Percentiles rank a stretch among this genome's conserved stretches.
These are phyloP conservation scores for Menidia beryllina DNA, from an alignment of 2,113 vertebrate genomes.

Conservation along the genomic window DNA sequence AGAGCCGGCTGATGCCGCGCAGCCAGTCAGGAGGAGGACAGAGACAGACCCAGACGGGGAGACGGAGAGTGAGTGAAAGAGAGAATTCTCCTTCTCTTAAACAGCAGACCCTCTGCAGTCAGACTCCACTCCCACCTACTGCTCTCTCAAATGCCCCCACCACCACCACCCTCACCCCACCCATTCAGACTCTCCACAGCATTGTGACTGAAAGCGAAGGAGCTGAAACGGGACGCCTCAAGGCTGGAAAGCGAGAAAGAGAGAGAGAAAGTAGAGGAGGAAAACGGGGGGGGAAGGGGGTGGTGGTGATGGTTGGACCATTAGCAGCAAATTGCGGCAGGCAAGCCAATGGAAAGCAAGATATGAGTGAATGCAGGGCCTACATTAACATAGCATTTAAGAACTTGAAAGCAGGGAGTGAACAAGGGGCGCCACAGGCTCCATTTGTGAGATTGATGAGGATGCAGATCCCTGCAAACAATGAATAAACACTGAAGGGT, in stretches of 20 bases:
- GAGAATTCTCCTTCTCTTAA: slow-evolving; percentile 83
- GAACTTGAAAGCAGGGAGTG: slow-evolving; percentile 58
- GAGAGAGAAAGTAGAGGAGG: slow-evolving; percentile 53
- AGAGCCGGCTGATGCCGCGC: slow-evolving; percentile 70
- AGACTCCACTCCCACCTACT: slow-evolving; percentile 83
- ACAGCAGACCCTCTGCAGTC: slow-evolving; percentile 84
- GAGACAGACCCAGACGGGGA: slow-evolving; percentile 27
- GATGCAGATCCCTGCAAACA: slow-evolving; percentile 21
- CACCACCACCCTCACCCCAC: slow-evolving; percentile 45
- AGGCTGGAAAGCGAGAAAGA: slow-evolving; percentile 68
- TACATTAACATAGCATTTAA: slow-evolving; percentile 79
- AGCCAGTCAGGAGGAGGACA: slow-evolving; percentile 62
- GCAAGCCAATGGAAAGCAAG: slow-evolving; percentile 75
- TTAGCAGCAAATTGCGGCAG: slow-evolving; percentile 77
- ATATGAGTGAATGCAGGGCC: slow-evolving; percentile 69
- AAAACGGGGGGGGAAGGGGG: slow-evolving; percentile 33
- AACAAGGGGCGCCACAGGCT: slow-evolving; percentile 25
- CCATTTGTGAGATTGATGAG: slow-evolving; percentile 48
- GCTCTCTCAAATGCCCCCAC: slow-evolving; percentile 74
- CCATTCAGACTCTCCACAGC: slow-evolving; percentile 72
- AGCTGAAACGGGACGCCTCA: slow-evolving; percentile 84
- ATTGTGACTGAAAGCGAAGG: slow-evolving; percentile 81
- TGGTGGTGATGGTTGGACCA: slow-evolving; percentile 54
- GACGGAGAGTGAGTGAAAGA: slow-evolving; percentile 63
- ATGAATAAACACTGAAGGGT: background rate